phyloP scores from a whole-genome alignment of 2,797 vertebrate genomes.

The Lutjanus campechanus region DNA sequence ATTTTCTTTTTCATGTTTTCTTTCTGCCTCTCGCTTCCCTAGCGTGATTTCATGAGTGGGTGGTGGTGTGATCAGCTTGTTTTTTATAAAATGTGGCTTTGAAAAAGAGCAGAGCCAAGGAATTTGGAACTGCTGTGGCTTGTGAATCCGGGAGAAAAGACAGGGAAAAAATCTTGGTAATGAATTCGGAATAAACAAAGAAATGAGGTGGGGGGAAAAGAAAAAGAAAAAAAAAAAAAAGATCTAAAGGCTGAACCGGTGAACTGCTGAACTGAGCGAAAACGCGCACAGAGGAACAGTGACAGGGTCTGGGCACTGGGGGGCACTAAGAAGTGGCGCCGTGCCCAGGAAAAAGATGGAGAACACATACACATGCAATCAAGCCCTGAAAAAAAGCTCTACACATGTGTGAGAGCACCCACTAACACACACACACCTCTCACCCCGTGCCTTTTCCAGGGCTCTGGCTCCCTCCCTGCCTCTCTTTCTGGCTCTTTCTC shows the following conservation, averaged over 20 bases:
- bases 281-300: conserved; percentile 69
- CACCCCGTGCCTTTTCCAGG: conserved; percentile 76
- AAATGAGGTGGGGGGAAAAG: conserved; percentile 37
- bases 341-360: conserved; percentile 72
- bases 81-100: conserved; percentile 85
- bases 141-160: conserved; percentile 80
- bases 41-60: conserved; percentile 83
- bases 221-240: not conserved
- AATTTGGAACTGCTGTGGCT: conserved; percentile 86
- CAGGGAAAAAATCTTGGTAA: conserved; percentile 78
- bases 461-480: conserved; percentile 78
- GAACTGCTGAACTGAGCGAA: conserved; percentile 69
- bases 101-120: conserved; percentile 84
- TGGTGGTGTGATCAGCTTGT: conserved; percentile 84
- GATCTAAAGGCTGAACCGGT: conserved; percentile 68
- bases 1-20: conserved; percentile 71
- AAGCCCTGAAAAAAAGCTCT: conserved; percentile 51
- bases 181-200: conserved; percentile 83
- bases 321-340: conserved; percentile 81
- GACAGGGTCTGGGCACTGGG: conserved; percentile 81
- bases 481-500: conserved; percentile 87
- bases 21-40: conserved; percentile 69
- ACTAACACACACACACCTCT: conserved; percentile 65
- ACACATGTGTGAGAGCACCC: conserved; percentile 70
- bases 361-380: conserved; percentile 75